These are phyloP conservation scores for Ptychoptera contaminata DNA, from an alignment of 2,888 invertebrate species.

Conservation along the genomic window DNA sequence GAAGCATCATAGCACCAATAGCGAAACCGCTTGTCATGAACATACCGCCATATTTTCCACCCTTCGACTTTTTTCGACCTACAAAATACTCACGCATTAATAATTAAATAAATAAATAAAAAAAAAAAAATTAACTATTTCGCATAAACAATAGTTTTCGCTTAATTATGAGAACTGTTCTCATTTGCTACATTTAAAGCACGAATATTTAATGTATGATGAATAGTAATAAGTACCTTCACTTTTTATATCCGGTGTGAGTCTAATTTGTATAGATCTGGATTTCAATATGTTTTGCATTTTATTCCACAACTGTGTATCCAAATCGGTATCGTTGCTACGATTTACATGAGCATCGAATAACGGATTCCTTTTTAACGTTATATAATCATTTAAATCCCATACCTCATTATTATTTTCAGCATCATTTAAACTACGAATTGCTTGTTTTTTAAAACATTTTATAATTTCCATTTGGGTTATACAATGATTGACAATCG, in stretches of 20 bases:
- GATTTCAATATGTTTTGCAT: constrained; percentile 30
- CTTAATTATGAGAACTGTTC: neutral
- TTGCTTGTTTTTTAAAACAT: constrained; percentile 31
- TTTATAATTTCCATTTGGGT: constrained; percentile 10
- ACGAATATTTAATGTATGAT: neutral
- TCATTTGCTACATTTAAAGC: too few species aligned
- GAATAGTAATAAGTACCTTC: constrained; percentile 14
- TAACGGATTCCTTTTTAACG: constrained; percentile 17
- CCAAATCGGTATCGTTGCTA: neutral
- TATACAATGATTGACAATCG: too few species aligned
- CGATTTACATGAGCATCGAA: too few species aligned
- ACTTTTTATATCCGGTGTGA: constrained; percentile 20
- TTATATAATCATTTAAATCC: constrained; percentile 22
- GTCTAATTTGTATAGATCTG: constrained; percentile 28
- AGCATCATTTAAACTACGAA: constrained; percentile 29
- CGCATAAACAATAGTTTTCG: neutral
- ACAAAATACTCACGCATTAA: constrained; percentile 9
- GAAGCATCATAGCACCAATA: constrained; percentile 44
- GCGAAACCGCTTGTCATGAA: constrained; percentile 44
- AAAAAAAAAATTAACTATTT: neutral
- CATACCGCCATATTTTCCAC: constrained; percentile 32
- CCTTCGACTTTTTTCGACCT: constrained; percentile 38
- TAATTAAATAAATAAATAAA: too few species aligned
- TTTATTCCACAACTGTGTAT: constrained; percentile 25
- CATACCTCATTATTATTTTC: constrained; percentile 24